Percentiles rank a stretch among this genome's conserved stretches.
phyloP scores from a whole-genome alignment of 2,888 invertebrate species.

The Ametastegia equiseti region DNA sequence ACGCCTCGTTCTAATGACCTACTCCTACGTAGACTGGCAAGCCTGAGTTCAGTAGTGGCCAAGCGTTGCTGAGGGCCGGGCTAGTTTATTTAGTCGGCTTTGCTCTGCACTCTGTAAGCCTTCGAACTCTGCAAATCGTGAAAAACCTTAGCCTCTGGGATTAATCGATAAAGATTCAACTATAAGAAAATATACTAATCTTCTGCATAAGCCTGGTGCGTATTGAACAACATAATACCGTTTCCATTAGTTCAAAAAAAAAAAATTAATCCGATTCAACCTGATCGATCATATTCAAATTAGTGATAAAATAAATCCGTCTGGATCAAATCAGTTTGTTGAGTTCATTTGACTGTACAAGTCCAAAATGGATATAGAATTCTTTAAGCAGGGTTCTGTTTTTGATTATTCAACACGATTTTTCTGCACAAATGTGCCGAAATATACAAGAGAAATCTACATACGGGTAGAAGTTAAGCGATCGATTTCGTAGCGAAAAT shows the following conservation, averaged over 20 bases:
- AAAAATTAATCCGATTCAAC: too few species aligned
- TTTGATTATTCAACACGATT: background rate
- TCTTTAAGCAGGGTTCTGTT: too few species aligned
- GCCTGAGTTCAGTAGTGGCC: slow-evolving; percentile 55
- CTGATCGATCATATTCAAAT: too few species aligned
- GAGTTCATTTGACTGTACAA: too few species aligned
- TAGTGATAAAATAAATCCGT: too few species aligned
- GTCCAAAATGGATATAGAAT: too few species aligned
- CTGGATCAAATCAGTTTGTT: too few species aligned
- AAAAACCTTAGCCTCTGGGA: slow-evolving; percentile 48
- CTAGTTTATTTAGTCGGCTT: slow-evolving; percentile 52
- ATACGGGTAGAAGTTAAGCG: background rate
- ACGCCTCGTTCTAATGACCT: slow-evolving; percentile 71
- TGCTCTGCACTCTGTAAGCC: slow-evolving; percentile 51
- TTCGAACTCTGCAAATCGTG: slow-evolving; percentile 51
- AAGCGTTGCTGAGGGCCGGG: slow-evolving; percentile 64
- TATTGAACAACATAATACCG: slow-evolving; percentile 48
- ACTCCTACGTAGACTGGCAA: slow-evolving; percentile 64
- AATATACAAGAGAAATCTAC: background rate
- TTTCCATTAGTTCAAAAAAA: too few species aligned
- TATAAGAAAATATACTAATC: slow-evolving; percentile 43
- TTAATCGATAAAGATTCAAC: slow-evolving; percentile 51
- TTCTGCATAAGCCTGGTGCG: slow-evolving; percentile 39
- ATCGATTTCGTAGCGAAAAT: background rate
- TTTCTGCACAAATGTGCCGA: too few species aligned